Conservation (phyloP, 1,140 invertebrate genomes). For the Drosophila parabipectinata region DNA sequence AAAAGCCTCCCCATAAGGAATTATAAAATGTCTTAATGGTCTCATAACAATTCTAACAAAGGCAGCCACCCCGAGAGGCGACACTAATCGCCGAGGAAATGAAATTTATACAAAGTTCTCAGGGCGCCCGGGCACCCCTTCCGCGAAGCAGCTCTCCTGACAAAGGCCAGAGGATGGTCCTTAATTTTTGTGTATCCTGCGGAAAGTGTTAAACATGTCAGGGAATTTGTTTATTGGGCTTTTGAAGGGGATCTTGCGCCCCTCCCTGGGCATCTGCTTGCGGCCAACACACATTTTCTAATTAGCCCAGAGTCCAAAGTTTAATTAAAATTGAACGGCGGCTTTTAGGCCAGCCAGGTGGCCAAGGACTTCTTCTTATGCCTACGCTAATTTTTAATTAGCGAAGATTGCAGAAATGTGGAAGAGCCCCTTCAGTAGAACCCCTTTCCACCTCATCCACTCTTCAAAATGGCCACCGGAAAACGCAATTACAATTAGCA, state of each 20-base stretch:
- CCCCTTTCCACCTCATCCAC: not conserved
- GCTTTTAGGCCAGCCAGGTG: slow-evolving; percentile 68
- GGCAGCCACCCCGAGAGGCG: slow-evolving; percentile 54
- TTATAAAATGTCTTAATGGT: slow-evolving; percentile 83
- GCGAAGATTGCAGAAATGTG: slow-evolving; percentile 69
- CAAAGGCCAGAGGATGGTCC: slow-evolving; percentile 41
- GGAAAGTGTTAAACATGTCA: slow-evolving; percentile 82
- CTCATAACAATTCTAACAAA: slow-evolving; percentile 81
- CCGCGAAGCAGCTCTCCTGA: slow-evolving; percentile 27
- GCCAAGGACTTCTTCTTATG: slow-evolving; percentile 48
- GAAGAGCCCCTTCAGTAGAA: not conserved
- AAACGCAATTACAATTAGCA: slow-evolving; percentile 68
- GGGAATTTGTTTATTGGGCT: slow-evolving; percentile 82
- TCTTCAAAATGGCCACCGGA: slow-evolving; percentile 68
- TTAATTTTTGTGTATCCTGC: slow-evolving; percentile 54
- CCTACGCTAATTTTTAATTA: slow-evolving; percentile 77
- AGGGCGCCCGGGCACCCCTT: slow-evolving; percentile 6
- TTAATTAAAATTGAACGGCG: slow-evolving; percentile 77
- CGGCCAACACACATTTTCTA: slow-evolving; percentile 66
- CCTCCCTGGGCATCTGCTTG: slow-evolving; percentile 55
- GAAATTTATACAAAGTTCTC: slow-evolving; percentile 78
- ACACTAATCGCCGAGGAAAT: slow-evolving; percentile 83
- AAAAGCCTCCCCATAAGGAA: slow-evolving; percentile 60
- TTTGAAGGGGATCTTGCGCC: slow-evolving; percentile 43
- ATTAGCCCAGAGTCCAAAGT: slow-evolving; percentile 61